Conservation (phyloP, 1,140 invertebrate genomes). For the Ceratosolen solmsi region DNA sequence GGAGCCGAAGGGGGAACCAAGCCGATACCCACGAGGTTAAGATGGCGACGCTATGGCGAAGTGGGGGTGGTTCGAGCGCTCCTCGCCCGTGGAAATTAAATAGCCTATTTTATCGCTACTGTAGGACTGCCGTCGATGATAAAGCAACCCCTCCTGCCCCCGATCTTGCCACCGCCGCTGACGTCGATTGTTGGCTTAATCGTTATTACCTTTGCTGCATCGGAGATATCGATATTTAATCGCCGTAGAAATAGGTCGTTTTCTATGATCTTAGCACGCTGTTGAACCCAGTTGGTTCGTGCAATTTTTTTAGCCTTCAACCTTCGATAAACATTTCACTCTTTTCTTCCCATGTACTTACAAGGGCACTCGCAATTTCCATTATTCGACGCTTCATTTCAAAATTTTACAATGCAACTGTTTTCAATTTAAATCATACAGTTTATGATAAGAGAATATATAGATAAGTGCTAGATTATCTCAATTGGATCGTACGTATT, state of each 20-base stretch:
- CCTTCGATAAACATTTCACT: too few relatives aligned
- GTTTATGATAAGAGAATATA: too few relatives aligned
- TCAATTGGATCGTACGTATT: too few relatives aligned
- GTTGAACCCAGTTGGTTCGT: not conserved
- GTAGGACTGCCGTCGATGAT: not conserved
- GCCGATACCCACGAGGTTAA: not conserved
- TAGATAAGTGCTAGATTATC: too few relatives aligned
- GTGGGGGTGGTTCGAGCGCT: not conserved
- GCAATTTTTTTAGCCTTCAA: too few relatives aligned
- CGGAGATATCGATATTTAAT: conserved; percentile 10
- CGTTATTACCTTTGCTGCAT: not conserved
- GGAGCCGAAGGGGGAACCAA: not conserved
- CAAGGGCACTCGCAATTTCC: too few relatives aligned
- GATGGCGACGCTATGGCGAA: not conserved
- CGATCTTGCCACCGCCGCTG: too few relatives aligned
- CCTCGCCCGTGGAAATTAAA: not conserved
- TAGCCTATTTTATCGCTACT: not conserved
- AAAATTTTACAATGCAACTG: too few relatives aligned
- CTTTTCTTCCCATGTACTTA: too few relatives aligned
- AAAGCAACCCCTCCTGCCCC: not conserved
- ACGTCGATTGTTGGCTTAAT: not conserved
- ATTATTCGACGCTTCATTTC: too few relatives aligned
- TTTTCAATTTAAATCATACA: too few relatives aligned
- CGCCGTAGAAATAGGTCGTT: not conserved
- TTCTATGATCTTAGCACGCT: not conserved